Conservation (phyloP, 2,797 vertebrate genomes). For the Enteromius fasciolatus region DNA sequence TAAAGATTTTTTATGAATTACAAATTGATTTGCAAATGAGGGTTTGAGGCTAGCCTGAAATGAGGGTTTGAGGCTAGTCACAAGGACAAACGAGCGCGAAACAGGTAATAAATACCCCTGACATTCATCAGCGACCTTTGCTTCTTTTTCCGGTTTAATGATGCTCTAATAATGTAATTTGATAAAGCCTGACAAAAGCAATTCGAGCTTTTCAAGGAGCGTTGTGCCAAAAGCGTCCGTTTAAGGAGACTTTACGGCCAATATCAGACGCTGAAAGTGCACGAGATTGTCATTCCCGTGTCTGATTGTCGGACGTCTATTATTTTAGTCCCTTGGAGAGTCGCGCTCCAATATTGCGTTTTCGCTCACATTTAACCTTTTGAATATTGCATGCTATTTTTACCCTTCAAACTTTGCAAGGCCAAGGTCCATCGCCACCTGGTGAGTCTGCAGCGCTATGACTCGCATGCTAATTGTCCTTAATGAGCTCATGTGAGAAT, state of each 20-base stretch:
- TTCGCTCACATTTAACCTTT: conserved; percentile 24
- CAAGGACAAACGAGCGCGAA: not conserved
- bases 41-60: conserved; percentile 31
- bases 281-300: not conserved
- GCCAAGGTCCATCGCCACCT: conserved; percentile 11
- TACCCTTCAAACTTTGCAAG: not conserved
- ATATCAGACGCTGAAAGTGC: not conserved
- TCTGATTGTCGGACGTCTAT: not conserved
- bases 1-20: conserved; percentile 47
- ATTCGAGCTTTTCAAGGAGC: not conserved
- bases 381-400: not conserved
- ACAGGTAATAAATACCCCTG: not conserved
- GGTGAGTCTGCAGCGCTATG: not conserved
- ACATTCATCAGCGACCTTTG: conserved; percentile 12
- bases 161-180: conserved; percentile 29
- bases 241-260: not conserved
- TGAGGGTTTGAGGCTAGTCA: conserved; percentile 34
- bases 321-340: not conserved
- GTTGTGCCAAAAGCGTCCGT: not conserved
- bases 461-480: conserved; percentile 19
- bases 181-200: conserved; percentile 21
- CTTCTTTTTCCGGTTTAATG: conserved; percentile 6
- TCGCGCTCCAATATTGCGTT: not conserved
- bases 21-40: conserved; percentile 52
- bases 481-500: conserved; percentile 48